phyloP scores from a whole-genome alignment of 2,888 invertebrate genomes.

The Rotaria sp. region DNA sequence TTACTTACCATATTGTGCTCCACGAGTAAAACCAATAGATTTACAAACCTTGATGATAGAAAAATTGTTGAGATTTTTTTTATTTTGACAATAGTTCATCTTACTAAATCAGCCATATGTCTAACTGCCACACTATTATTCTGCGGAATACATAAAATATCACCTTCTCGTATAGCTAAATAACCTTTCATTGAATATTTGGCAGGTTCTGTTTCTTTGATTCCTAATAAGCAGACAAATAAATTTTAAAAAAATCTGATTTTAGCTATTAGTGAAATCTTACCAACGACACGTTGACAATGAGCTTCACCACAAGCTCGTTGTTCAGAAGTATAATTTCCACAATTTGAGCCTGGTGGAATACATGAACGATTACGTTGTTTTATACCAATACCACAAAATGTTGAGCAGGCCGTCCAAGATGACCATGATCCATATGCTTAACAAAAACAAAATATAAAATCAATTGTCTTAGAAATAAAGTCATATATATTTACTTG shows the following conservation, averaged over 20 bases:
- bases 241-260: neutral
- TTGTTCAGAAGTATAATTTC: neutral
- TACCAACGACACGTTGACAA: neutral
- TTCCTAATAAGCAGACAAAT: neutral
- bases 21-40: neutral
- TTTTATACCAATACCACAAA: neutral
- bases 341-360: neutral
- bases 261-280: neutral
- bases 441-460: neutral
- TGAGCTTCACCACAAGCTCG: constrained; percentile 8
- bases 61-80: neutral
- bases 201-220: neutral
- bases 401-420: neutral
- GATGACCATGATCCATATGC: neutral
- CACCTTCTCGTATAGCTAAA: constrained; percentile 14
- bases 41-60: neutral
- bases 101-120: constrained; percentile 10
- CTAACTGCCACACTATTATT: neutral
- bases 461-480: neutral
- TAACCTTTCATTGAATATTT: neutral
- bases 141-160: neutral
- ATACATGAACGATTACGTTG: constrained; percentile 11
- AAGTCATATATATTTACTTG: neutral
- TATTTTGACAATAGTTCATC: neutral
- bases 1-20: neutral